Evolutionary conservation across 1,140 invertebrate genomes (phyloP).

Genomic region (Penaeus indicus): DNA sequence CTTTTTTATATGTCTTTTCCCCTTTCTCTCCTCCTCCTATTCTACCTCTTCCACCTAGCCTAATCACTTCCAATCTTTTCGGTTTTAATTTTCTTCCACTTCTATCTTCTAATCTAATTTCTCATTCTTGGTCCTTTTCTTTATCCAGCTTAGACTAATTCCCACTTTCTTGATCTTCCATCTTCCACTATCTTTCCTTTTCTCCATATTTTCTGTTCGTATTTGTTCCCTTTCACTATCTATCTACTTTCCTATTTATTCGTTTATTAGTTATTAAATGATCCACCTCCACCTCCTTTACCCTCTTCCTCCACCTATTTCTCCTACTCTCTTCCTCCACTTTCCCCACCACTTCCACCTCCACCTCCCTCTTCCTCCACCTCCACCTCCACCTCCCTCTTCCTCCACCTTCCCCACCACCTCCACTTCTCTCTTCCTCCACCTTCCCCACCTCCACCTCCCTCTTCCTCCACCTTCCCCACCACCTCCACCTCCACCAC

Average conservation of each 20-base stretch:
- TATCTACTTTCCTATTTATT: neutral
- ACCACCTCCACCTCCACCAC: neutral
- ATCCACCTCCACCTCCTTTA: neutral
- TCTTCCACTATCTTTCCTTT: neutral
- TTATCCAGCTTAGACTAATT: neutral
- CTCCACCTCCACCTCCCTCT: neutral
- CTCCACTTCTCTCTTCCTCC: neutral
- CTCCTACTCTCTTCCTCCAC: neutral
- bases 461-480: neutral
- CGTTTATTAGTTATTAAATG: neutral
- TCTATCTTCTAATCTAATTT: neutral
- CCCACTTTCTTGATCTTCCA: neutral
- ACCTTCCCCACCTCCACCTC: neutral
- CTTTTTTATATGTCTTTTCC: no score
- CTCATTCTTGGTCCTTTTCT: neutral
- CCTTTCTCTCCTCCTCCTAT: no score
- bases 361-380: neutral
- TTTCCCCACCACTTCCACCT: neutral
- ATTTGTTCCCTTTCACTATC: neutral
- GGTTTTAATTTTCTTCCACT: neutral
- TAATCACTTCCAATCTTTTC: neutral
- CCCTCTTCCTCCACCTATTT: no score
- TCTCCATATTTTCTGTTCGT: neutral
- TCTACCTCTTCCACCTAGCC: neutral
- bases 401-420: neutral